phyloP scores from a whole-genome alignment of 2,888 invertebrate species.

The Dolichopus griseipennis region DNA sequence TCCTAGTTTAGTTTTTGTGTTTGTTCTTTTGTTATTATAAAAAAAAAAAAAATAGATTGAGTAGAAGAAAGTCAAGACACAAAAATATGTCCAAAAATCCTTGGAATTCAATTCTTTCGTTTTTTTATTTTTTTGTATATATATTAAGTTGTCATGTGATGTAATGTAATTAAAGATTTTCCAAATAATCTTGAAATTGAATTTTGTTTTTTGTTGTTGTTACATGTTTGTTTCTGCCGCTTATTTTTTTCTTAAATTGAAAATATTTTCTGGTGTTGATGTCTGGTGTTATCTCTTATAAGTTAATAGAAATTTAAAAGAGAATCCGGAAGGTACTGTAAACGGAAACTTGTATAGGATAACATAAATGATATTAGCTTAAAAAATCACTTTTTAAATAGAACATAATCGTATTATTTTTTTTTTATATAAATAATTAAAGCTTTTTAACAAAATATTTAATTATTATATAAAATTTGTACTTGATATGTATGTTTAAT shows the following conservation, averaged over 20 bases:
- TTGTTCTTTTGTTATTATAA: not conserved
- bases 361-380: too few relatives aligned
- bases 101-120: not conserved
- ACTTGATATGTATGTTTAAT: too few relatives aligned
- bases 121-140: too few relatives aligned
- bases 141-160: constrained; percentile 6
- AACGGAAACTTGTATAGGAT: too few relatives aligned
- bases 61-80: not conserved
- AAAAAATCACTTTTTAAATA: too few relatives aligned
- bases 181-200: constrained; percentile 3
- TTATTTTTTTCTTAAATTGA: not conserved
- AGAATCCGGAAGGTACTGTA: not conserved
- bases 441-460: too few relatives aligned
- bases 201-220: not conserved
- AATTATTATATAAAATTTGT: too few relatives aligned
- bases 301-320: not conserved
- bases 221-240: too few relatives aligned
- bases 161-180: constrained; percentile 6
- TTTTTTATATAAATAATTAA: too few relatives aligned
- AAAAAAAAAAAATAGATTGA: not conserved
- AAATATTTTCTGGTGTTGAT: constrained; percentile 6
- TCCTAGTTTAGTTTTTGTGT: not conserved
- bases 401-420: too few relatives aligned
- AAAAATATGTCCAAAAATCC: constrained; percentile 3
- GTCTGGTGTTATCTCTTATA: not conserved